Percentiles rank a stretch among this genome's conserved stretches.
Evolutionary conservation across 1,140 invertebrate species (phyloP).

Genomic region (Palaemon carinicauda): DNA sequence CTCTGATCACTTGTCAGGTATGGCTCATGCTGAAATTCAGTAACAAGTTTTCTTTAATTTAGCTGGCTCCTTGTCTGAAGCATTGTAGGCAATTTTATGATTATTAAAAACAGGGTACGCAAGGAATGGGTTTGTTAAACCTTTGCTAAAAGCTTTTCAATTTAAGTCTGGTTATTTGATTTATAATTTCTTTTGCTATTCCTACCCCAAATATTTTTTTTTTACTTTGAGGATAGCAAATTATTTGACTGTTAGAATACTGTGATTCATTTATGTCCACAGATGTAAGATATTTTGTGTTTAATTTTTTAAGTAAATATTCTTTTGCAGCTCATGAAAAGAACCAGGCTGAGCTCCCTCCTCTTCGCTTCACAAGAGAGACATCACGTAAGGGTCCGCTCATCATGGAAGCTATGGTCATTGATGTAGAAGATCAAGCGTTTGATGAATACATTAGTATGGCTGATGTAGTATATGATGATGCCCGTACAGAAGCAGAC

Average conservation of each 20-base stretch:
- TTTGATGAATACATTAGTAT: slow-evolving; percentile 82
- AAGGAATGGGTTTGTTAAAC: neutral
- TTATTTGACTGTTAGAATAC: too few species aligned
- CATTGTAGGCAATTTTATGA: too few species aligned
- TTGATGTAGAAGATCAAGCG: slow-evolving; percentile 76
- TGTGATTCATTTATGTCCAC: neutral
- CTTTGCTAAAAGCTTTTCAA: neutral
- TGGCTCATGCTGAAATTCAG: slow-evolving; percentile 18
- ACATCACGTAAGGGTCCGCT: slow-evolving; percentile 85
- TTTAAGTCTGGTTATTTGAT: too few species aligned
- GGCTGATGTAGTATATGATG: slow-evolving; percentile 68
- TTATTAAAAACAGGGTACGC: too few species aligned
- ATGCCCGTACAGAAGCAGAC: slow-evolving; percentile 77
- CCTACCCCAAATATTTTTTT: too few species aligned
- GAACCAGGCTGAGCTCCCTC: slow-evolving; percentile 86
- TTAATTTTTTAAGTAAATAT: neutral
- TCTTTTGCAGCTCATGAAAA: slow-evolving; percentile 70
- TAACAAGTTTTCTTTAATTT: neutral
- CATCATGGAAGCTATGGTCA: slow-evolving; percentile 88
- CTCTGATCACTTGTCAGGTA: slow-evolving; percentile 84
- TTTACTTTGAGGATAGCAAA: too few species aligned
- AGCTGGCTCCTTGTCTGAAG: neutral
- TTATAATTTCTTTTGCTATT: too few species aligned
- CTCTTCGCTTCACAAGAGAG: slow-evolving; percentile 86
- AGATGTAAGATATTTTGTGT: neutral